phyloP scores from a whole-genome alignment of 2,888 invertebrate species.

The Sminthurides aquaticus region DNA sequence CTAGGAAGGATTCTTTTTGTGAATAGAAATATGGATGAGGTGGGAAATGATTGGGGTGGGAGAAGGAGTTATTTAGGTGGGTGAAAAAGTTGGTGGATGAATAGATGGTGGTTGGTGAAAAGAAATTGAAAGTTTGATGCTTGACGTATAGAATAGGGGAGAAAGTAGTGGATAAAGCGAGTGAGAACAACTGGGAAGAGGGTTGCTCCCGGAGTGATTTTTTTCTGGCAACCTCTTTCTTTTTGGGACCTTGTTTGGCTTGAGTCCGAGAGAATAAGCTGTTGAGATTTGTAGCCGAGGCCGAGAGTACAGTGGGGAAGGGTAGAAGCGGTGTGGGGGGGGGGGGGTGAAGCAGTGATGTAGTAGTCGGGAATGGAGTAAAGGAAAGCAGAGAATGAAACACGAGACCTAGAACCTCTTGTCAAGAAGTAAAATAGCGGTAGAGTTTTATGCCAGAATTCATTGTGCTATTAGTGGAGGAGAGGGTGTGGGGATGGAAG shows the following conservation, averaged over 20 bases:
- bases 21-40: not conserved
- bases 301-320: no score
- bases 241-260: not conserved
- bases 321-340: no score
- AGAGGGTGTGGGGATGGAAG: not conserved
- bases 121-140: not conserved
- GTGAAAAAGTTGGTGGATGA: not conserved
- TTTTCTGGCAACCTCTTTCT: not conserved
- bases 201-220: no score
- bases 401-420: no score
- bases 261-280: not conserved
- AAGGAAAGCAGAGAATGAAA: no score
- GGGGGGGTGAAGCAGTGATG: no score
- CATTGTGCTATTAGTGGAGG: not conserved
- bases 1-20: not conserved
- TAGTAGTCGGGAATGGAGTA: no score
- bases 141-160: not conserved
- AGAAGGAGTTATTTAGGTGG: not conserved
- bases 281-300: not conserved
- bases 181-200: not conserved
- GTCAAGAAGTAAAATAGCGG: no score
- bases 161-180: not conserved
- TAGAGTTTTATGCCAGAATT: no score
- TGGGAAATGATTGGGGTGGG: not conserved
- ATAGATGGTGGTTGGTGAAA: not conserved